Base-by-base conservation (phyloP, 37 sponge, comb jelly and placozoan genomes). In the Haliclona indistincta region DNA sequence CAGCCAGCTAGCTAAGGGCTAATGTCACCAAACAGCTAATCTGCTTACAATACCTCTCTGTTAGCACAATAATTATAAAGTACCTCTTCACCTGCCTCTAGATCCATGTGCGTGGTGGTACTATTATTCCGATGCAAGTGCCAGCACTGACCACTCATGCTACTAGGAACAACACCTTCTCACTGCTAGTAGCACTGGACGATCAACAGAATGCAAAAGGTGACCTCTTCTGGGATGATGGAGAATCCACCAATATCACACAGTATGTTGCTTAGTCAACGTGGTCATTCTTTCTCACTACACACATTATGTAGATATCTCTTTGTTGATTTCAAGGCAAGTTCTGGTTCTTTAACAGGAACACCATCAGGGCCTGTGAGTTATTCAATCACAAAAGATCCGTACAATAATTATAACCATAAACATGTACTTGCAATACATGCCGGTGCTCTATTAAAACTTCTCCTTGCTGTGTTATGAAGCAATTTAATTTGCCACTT, bases 141-240 rank as follows among this genome's bases (percentile, higher is more conserved):
- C 81, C 89, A 53, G 89, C 43, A 0, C 63, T 88, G 53, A 95
- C 86, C 36, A 95, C 96, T 6, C 37, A 68, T 33, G 86, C n/a
- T 3, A 64, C 86, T 29, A 84, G 97, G 71, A 79, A 55, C 15
- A 89, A 71, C 22, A 43, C 49, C 44, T 93, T 70, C 68, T 66
- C 82, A 19, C 87, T 96, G 2, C 72, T 96, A 2, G 82, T 92
- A 11, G 90, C 88, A 23, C 78, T 96, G 34, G 93, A 91, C 56
- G 38, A 22, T 13, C 23, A 28, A 38, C 79, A 71, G 10, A 7
- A 40, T 4, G 81, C 97, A 3, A 34, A 15, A 35, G 97, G 97
- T 7, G 74, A 75, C 38, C 49, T 93, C 32, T 96, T 64, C 76
- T 32, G 93, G 35, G 95, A 91, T 71, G 95, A 94, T 90, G 95